Evolutionary conservation across 1,140 invertebrate genomes (phyloP), one percentile per base, ranked within the genome.

Genomic region (Philopotamus ludificatus): DNA sequence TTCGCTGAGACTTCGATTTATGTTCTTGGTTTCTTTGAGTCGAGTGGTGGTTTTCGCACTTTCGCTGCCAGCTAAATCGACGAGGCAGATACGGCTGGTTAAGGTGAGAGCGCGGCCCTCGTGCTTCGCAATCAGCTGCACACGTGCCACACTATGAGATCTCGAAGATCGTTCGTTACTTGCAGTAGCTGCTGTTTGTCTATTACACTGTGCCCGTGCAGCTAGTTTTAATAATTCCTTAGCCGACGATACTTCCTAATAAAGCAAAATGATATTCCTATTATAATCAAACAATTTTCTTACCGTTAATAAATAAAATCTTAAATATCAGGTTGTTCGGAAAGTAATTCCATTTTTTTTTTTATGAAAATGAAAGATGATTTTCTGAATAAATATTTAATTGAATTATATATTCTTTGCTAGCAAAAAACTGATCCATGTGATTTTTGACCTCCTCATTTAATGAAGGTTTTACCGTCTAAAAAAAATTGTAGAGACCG

Each of bases 31-130:
- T 79, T 94, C 92, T 26, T 83, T 84, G 49, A 92, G 81, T 63
- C 90, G 77, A 71, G 84, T 77, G 58, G 90, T 88, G 4, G 86
- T 88, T 73, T 92, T 93, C 1, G 89, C 84, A 57, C 90, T 85
- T 75, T 95, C 92, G 39, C 89, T 92, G 9, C 92, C 92, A 10
- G 92, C 92, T 65, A 94, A 79, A 76, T 95, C 92, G 0, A 95
- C 90, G 44, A 95, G 77, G 81, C 90, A 91, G 1, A 70, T 28
- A 22, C 68, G 61, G 3, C 63, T 55, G 18, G 20, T 44, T 9
- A 67, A 65, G 0, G 71, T 77, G 2, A 92, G 77, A 26, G 84
- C 84, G 61, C 78, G 81, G 3, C 60, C 72, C 0, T 62, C 68
- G 68, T 85, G 82, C 4, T 70, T 74, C 0, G 81, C 83, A 45